Conservation (phyloP, 1,140 invertebrate species). For the Drosophila orena region DNA sequence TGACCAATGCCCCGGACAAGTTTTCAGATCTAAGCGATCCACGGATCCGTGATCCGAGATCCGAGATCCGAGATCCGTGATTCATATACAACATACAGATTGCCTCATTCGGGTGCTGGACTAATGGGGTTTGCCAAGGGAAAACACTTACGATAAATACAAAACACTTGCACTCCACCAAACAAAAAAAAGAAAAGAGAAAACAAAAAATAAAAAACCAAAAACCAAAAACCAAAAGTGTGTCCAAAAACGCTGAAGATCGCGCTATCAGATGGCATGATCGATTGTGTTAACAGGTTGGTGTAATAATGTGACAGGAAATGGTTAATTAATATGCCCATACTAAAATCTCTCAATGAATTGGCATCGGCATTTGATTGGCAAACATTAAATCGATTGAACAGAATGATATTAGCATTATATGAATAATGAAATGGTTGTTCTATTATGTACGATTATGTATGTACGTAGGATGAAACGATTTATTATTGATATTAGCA, state of each 20-base stretch:
- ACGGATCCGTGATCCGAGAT: constrained; percentile 12
- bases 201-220: not conserved
- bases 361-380: not conserved
- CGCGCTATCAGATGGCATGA: not conserved
- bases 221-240: not conserved
- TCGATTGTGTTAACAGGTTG: not conserved
- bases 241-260: not conserved
- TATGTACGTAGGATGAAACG: too few species aligned
- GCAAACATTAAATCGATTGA: too few species aligned
- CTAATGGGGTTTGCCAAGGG: constrained; percentile 8
- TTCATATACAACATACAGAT: constrained; percentile 46
- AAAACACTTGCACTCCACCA: not conserved
- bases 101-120: constrained; percentile 26
- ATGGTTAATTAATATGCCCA: not conserved
- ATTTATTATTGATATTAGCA: too few species aligned
- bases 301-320: not conserved
- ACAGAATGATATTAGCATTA: too few species aligned
- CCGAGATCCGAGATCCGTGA: constrained; percentile 16
- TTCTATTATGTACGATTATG: too few species aligned
- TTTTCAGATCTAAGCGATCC: constrained; percentile 29
- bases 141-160: constrained; percentile 1
- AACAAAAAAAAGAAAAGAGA: too few species aligned
- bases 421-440: too few species aligned
- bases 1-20: constrained; percentile 36
- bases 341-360: not conserved